Evolutionary conservation across 2,888 invertebrate species (phyloP).

Genomic region (Cheilosia grossa): DNA sequence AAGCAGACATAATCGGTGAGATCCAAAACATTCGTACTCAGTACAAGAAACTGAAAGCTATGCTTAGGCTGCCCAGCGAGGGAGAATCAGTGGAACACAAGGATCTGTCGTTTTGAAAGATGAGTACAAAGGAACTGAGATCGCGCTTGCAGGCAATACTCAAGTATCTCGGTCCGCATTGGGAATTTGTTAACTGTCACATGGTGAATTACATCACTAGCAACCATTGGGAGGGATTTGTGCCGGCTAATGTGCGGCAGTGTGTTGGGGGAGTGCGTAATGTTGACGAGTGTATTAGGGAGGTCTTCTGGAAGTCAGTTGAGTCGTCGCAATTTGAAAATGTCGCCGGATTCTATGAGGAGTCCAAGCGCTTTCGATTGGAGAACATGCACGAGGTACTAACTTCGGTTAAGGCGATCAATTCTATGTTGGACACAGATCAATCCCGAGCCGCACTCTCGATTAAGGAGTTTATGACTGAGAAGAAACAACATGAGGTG

Average conservation of each 20-base stretch:
- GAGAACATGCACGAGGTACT: constrained; percentile 75
- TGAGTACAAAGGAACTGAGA: constrained; percentile 67
- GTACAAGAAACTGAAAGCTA: constrained; percentile 88
- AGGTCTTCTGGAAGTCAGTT: constrained; percentile 84
- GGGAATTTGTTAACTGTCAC: constrained; percentile 89
- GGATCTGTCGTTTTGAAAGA: constrained; percentile 78
- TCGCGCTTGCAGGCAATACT: constrained; percentile 84
- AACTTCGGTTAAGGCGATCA: constrained; percentile 80
- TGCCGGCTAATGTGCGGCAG: constrained; percentile 85
- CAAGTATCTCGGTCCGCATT: constrained; percentile 85
- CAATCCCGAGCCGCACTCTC: constrained; percentile 55
- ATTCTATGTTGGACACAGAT: constrained; percentile 79
- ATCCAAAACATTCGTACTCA: constrained; percentile 87
- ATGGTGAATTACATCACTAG: constrained; percentile 90
- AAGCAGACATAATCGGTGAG: constrained; percentile 86
- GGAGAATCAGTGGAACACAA: constrained; percentile 72
- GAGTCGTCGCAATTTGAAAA: constrained; percentile 72
- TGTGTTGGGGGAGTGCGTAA: constrained; percentile 83
- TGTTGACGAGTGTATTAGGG: constrained; percentile 82
- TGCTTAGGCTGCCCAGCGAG: constrained; percentile 81
- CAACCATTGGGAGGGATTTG: constrained; percentile 86
- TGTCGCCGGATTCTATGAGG: constrained; percentile 76
- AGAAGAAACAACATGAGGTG: constrained; percentile 93
- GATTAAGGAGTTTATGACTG: constrained; percentile 89
- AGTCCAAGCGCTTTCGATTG: constrained; percentile 76